Percentiles rank a stretch among this genome's conserved stretches.
These are phyloP conservation scores for Hyphantria cunea DNA, from an alignment of 1,140 invertebrate species.

Conservation along the genomic window DNA sequence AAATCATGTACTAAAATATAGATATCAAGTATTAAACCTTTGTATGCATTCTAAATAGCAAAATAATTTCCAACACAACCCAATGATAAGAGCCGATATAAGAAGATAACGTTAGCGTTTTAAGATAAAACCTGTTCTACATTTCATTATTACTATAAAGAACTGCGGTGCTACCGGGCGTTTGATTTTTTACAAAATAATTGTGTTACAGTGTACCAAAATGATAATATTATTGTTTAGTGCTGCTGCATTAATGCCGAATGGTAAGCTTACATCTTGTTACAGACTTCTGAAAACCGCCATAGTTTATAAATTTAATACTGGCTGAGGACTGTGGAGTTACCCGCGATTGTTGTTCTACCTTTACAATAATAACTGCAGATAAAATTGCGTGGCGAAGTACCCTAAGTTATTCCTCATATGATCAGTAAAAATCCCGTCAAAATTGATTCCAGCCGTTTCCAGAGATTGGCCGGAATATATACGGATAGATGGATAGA, in stretches of 20 bases:
- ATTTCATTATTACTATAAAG: constrained; percentile 68
- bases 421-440: too few species aligned
- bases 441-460: too few species aligned
- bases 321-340: too few species aligned
- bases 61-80: constrained; percentile 63
- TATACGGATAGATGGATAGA: too few species aligned
- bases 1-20: not conserved
- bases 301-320: too few species aligned
- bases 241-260: constrained; percentile 44
- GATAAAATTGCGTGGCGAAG: too few species aligned
- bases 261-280: constrained; percentile 47
- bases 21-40: constrained; percentile 13
- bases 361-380: constrained; percentile 12
- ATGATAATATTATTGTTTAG: constrained; percentile 54
- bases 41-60: constrained; percentile 53
- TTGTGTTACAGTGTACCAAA: constrained; percentile 35
- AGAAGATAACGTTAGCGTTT: constrained; percentile 56
- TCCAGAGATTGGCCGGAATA: too few species aligned
- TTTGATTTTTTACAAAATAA: constrained; percentile 38
- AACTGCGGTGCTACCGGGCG: constrained; percentile 40
- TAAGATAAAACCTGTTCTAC: constrained; percentile 56
- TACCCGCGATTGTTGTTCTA: too few species aligned
- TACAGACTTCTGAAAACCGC: too few species aligned
- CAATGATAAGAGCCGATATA: too few species aligned
- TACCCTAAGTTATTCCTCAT: too few species aligned